Evolutionary conservation across 1,140 invertebrate species (phyloP), one percentile per base, ranked within the genome.

Genomic region (Zaprionus lachaisei): DNA sequence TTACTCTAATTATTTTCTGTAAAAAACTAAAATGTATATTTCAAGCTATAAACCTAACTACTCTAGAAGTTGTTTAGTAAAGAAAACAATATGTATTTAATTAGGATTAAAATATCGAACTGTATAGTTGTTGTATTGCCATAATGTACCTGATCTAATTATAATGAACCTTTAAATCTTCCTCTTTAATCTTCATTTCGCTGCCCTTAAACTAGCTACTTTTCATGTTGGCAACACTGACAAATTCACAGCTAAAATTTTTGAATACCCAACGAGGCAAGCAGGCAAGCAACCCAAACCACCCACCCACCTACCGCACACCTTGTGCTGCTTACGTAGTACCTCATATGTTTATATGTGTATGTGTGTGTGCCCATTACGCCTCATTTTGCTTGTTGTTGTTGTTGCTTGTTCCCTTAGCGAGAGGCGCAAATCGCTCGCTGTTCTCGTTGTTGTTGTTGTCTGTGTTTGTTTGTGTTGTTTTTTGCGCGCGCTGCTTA

Each of bases 401-500:
- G 61, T 65, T 70, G 55, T 64, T 67, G 37, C 57, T 55, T 54
- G 68, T 79, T 81, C 84, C 78, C 81, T 89, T 80, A 68, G 70
- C 61, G 2, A 55, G 24, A 64, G 38, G 55, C 67, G 80, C 67
- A 58, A 77, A 70, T 65, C 51, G 72, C 68, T 66, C 61, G 60
- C 65, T 82, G 51, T 68, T 69, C 61, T 74, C 66, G 72, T 86
- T 83, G 79, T 80, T 61, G 55, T 20, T 20, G 20, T 80, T 68
- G 47, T 63, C 4, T 63, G 3, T 47, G 44, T 67, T 15, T 54
- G 12, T 26, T 17, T 44, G 26, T 68, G 17, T 47, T 20, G 20
- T 44, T 34, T 56, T 77, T 70, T 51, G 68, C 63, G 72, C 70
- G 38, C 47, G 41, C 41, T 67, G 78, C 65, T 82, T 87, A 87